Evolutionary conservation across 2,888 invertebrate species (phyloP), one percentile per base, ranked within the genome.

Genomic region (Aelia acuminata): DNA sequence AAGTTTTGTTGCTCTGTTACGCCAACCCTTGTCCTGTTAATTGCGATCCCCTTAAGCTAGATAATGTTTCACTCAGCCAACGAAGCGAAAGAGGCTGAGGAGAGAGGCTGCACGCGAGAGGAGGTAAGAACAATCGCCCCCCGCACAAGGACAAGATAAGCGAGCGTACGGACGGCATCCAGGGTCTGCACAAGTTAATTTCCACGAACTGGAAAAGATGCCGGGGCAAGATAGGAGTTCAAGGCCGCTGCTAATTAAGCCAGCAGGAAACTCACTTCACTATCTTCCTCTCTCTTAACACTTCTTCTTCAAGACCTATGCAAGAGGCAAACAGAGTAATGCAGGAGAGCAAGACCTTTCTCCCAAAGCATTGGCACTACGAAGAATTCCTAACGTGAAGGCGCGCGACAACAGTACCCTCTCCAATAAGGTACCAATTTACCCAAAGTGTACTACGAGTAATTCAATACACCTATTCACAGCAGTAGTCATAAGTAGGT

Each of bases 111-210:
- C 80, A 80, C 43, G 80, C 80, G 43, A 80, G 80, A 80, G 18
- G 63, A 35, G 63, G 63, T 70, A 35, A 35, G 43, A 80, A 80
- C 80, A 80, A 80, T 80, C 43, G n/a, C 43, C 75, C n/a, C 22
- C 0, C 4, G 18, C 5, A 75, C 20, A 75, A 39, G 75, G 22
- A 75, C 80, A n/a, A 80, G 80, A 80, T 80, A 80, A 43, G 75
- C 39, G 15, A n/a, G 43, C 43, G 11, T 39, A 80, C 43, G 80
- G 80, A 80, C 43, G 80, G 80, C 80, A 43, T 80, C 43, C 13
- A 43, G 75, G 80, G 43, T 10, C 80, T n/a, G 80, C 80, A 80
- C 80, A 80, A 80, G 80, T 80, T 80, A 80, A 80, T 80, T 80
- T 80, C 80, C 43, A 43, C 80, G 11, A 47, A n/a, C 43, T 80